These are phyloP conservation scores for Phalera bucephala DNA, from an alignment of 2,888 invertebrate genomes.

Conservation along the genomic window DNA sequence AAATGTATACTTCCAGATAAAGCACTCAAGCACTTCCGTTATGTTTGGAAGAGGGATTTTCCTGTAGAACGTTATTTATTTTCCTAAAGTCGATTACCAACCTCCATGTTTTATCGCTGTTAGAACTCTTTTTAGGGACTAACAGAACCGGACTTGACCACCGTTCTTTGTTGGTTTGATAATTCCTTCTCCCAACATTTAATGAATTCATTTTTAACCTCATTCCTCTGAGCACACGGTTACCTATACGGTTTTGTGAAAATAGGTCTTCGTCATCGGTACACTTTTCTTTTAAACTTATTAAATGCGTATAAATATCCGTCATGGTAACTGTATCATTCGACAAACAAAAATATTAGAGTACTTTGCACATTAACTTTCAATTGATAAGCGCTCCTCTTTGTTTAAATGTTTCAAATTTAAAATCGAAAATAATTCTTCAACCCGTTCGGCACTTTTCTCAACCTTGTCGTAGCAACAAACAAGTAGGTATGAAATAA, in stretches of 20 bases:
- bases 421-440: no score
- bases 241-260: conserved; percentile 22
- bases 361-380: conserved; percentile 22
- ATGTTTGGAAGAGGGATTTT: conserved; percentile 22
- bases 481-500: no score
- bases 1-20: conserved; percentile 15
- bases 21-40: conserved; percentile 20
- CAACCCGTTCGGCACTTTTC: no score
- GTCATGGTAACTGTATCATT: conserved; percentile 18
- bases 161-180: conserved; percentile 6
- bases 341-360: conserved; percentile 19
- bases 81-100: conserved; percentile 22
- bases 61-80: conserved; percentile 13
- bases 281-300: conserved; percentile 14
- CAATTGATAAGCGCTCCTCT: conserved; percentile 13
- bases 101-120: conserved; percentile 20
- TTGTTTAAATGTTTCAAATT: no score
- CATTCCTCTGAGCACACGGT: conserved; percentile 13
- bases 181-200: conserved; percentile 16
- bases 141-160: no score
- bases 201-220: conserved; percentile 18
- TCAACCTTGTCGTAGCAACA: no score
- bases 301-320: conserved; percentile 14
- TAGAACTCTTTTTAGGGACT: conserved; percentile 25
- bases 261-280: no score